Percentiles rank a stretch among this genome's conserved stretches.
phyloP scores from a whole-genome alignment of 2,888 invertebrate genomes.

The Spicauda simplicius region DNA sequence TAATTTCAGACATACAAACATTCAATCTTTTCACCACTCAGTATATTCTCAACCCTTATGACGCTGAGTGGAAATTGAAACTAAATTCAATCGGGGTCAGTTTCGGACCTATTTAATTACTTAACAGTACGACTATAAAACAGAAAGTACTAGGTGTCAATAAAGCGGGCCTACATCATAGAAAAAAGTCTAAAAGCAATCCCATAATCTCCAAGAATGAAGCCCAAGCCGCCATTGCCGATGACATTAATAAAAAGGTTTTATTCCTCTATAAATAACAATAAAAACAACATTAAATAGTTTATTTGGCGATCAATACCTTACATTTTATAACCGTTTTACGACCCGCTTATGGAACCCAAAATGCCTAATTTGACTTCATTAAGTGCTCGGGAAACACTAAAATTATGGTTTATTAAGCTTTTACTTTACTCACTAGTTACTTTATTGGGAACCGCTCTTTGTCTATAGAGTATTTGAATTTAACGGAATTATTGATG shows the following conservation, averaged over 20 bases:
- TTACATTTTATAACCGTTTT: slow-evolving; percentile 76
- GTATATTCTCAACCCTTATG: no score
- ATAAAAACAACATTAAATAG: slow-evolving; percentile 83
- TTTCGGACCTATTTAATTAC: no score
- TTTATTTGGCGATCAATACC: slow-evolving; percentile 78
- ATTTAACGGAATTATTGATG: neutral
- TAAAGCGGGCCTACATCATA: slow-evolving; percentile 22
- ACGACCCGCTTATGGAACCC: slow-evolving; percentile 71
- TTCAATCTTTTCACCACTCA: no score
- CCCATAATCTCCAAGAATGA: slow-evolving; percentile 21
- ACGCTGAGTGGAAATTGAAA: no score
- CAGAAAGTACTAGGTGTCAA: neutral
- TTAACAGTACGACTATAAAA: neutral
- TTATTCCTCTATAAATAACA: slow-evolving; percentile 81
- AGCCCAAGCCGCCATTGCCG: slow-evolving; percentile 47
- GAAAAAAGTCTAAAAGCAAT: slow-evolving; percentile 18
- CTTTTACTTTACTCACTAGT: slow-evolving; percentile 26
- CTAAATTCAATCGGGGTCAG: no score
- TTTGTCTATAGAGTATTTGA: neutral
- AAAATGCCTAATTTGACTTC: slow-evolving; percentile 79
- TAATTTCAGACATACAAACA: no score
- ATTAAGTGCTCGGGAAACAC: slow-evolving; percentile 75
- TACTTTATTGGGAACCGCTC: neutral
- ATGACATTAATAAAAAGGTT: slow-evolving; percentile 77
- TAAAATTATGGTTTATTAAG: slow-evolving; percentile 73